These are phyloP conservation scores for Dorcus parallelipipedus DNA, from an alignment of 2,888 invertebrate genomes.

Conservation along the genomic window DNA sequence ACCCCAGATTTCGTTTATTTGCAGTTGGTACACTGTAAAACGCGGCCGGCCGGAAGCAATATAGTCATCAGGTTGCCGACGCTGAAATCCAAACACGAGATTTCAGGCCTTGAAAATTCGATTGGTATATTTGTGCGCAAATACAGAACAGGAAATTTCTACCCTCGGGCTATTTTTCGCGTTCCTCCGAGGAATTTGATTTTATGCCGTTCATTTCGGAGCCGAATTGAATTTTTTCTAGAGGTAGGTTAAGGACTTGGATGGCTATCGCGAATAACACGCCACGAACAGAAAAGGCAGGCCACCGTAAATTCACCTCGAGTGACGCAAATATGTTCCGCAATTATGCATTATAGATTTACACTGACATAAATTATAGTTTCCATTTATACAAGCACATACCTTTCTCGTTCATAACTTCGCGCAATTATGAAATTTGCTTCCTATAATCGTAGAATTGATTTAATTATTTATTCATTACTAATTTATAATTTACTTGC, in stretches of 20 bases:
- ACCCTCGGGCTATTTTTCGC: slow-evolving; percentile 22
- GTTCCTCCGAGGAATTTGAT: slow-evolving; percentile 26
- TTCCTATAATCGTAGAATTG: too few species aligned
- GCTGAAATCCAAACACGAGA: slow-evolving; percentile 33
- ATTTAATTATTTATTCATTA: too few species aligned
- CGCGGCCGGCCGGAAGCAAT: slow-evolving; percentile 39
- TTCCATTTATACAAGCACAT: too few species aligned
- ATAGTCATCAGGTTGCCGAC: slow-evolving; percentile 31
- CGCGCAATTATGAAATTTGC: too few species aligned
- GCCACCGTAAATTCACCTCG: not conserved
- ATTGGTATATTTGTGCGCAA: slow-evolving; percentile 40
- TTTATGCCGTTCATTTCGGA: slow-evolving; percentile 18
- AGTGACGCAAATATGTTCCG: too few species aligned
- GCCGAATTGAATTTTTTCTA: slow-evolving; percentile 8
- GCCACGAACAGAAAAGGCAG: not conserved
- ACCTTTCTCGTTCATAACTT: too few species aligned
- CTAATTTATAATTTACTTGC: too few species aligned
- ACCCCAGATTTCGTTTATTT: slow-evolving; percentile 32
- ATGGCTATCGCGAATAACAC: slow-evolving; percentile 1
- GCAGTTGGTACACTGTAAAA: slow-evolving; percentile 26
- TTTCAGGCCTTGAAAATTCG: slow-evolving; percentile 32
- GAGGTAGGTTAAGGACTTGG: not conserved
- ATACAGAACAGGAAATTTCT: slow-evolving; percentile 33
- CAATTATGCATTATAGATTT: too few species aligned
- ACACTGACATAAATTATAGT: too few species aligned